Percentiles rank a stretch among this genome's conserved stretches.
phyloP scores from a whole-genome alignment of 2,888 invertebrate species.

The Epirrhoe tristata region DNA sequence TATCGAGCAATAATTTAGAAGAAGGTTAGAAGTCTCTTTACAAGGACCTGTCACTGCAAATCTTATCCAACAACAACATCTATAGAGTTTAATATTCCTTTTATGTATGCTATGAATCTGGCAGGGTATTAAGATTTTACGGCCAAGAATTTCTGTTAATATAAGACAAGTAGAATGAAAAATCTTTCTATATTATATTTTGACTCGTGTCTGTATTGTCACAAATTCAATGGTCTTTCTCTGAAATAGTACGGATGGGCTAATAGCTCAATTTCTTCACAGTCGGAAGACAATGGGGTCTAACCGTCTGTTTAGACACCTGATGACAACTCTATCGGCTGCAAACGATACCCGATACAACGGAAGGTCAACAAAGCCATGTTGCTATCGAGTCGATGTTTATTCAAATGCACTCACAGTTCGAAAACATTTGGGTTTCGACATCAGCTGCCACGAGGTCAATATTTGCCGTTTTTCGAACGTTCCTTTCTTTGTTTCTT shows the following conservation, averaged over 20 bases:
- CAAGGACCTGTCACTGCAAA: slow-evolving; percentile 54
- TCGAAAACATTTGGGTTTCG: slow-evolving; percentile 76
- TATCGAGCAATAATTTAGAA: slow-evolving; percentile 60
- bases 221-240: too few species aligned
- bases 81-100: slow-evolving; percentile 58
- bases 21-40: slow-evolving; percentile 49
- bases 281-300: slow-evolving; percentile 38
- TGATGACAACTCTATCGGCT: slow-evolving; percentile 74
- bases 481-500: slow-evolving; percentile 64
- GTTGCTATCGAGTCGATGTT: slow-evolving; percentile 79
- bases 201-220: slow-evolving; percentile 50
- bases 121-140: slow-evolving; percentile 59
- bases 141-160: slow-evolving; percentile 62
- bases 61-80: slow-evolving; percentile 52
- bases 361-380: slow-evolving; percentile 78
- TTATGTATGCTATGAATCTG: slow-evolving; percentile 59
- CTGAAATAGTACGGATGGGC: slow-evolving; percentile 12
- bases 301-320: slow-evolving; percentile 66
- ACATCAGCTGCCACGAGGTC: slow-evolving; percentile 81
- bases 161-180: slow-evolving; percentile 55
- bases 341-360: slow-evolving; percentile 72
- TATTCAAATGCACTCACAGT: slow-evolving; percentile 82
- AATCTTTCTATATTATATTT: slow-evolving; percentile 61
- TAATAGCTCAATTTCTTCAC: slow-evolving; percentile 36
- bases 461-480: slow-evolving; percentile 79